Percentiles rank a stretch among this genome's conserved stretches.
Conservation (phyloP, 2,888 invertebrate genomes). For the Torymus auratus region DNA sequence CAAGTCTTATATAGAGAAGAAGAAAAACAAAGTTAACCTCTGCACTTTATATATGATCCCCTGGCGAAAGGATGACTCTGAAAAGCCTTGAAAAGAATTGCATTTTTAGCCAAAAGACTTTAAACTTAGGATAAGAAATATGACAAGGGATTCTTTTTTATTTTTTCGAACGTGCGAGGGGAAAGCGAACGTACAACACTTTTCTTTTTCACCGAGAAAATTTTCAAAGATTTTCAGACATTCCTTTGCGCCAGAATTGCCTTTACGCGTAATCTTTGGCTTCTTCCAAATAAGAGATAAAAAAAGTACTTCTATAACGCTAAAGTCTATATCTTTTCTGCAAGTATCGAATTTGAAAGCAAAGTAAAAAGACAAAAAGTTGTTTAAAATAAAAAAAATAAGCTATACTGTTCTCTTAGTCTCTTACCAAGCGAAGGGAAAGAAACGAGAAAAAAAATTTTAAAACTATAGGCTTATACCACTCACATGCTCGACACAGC, state of each 20-base stretch:
- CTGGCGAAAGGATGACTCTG: constrained; percentile 53
- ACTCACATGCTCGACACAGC: constrained; percentile 41
- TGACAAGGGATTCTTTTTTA: constrained; percentile 47
- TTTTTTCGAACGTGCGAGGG: constrained; percentile 7
- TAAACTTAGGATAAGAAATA: constrained; percentile 23
- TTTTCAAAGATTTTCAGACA: constrained; percentile 58
- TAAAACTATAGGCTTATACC: constrained; percentile 32
- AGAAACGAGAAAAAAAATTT: constrained; percentile 25
- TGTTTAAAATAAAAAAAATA: constrained; percentile 44
- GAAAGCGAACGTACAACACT: neutral
- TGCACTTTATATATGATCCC: constrained; percentile 38
- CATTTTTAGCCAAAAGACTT: constrained; percentile 54
- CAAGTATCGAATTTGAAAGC: constrained; percentile 57
- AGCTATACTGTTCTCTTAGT: constrained; percentile 39
- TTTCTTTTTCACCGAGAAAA: constrained; percentile 10
- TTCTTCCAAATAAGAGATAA: constrained; percentile 47
- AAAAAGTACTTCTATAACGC: constrained; percentile 23
- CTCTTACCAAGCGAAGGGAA: constrained; percentile 27
- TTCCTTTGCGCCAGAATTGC: constrained; percentile 52
- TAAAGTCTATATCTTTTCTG: constrained; percentile 57
- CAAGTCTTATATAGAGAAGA: constrained; percentile 42
- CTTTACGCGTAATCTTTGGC: constrained; percentile 58
- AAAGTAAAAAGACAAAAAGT: constrained; percentile 59
- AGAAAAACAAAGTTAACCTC: constrained; percentile 36
- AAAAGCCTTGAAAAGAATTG: constrained; percentile 50